These are phyloP conservation scores for Stenichneumon culpator DNA, from an alignment of 2,888 invertebrate genomes.

Conservation along the genomic window DNA sequence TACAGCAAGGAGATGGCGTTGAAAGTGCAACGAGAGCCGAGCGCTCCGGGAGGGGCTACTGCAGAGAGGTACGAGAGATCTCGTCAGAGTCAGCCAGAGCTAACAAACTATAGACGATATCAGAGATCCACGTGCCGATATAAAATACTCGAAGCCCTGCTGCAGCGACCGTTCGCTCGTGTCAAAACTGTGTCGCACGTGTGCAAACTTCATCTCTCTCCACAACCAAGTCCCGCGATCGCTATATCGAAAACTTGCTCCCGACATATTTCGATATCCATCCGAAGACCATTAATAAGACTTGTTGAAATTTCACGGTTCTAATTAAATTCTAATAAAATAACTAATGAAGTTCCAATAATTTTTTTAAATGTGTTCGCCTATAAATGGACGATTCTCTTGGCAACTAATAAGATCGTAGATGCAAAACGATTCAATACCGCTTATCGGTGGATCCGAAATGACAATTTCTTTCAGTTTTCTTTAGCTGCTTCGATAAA, in stretches of 20 bases:
- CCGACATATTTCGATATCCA: not conserved
- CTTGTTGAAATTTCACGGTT: not conserved
- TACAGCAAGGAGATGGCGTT: conserved; percentile 48
- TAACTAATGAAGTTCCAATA: too few species aligned
- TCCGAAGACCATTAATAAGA: not conserved
- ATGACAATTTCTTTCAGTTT: too few species aligned
- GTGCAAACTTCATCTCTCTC: not conserved
- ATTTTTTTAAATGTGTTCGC: too few species aligned
- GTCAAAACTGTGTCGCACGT: conserved; percentile 4
- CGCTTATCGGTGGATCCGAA: too few species aligned
- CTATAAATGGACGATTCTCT: too few species aligned
- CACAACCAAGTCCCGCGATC: not conserved
- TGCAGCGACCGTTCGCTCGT: not conserved
- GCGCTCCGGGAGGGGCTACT: not conserved
- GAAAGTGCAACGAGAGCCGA: not conserved
- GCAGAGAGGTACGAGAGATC: not conserved
- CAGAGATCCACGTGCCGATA: conserved; percentile 7
- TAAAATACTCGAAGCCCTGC: not conserved
- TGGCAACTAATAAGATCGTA: too few species aligned
- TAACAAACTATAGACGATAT: not conserved
- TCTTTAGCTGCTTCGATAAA: too few species aligned
- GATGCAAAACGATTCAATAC: too few species aligned
- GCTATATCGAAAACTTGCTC: not conserved
- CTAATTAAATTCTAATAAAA: too few species aligned
- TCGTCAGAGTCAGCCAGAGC: not conserved